Evolutionary conservation across 2,113 vertebrate species (phyloP), one percentile per base, ranked within the genome.

Genomic region (Procavia capensis): DNA sequence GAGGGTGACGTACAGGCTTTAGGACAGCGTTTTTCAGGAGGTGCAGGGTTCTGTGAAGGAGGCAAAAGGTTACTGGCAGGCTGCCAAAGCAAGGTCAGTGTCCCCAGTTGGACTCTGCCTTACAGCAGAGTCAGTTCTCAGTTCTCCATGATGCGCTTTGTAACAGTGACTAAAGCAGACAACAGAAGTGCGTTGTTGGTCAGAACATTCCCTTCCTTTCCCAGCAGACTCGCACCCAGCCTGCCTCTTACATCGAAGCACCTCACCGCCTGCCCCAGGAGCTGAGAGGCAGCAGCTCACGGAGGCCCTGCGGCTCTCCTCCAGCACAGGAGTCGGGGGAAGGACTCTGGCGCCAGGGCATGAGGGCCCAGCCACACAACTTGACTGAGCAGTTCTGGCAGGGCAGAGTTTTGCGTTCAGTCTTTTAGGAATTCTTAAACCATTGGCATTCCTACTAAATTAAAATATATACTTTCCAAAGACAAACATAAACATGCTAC

Each of bases 391-490:
- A 91, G 66, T 68, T 39, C 78, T 82, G 84, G 90, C 39, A 90
- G 54, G 14, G 47, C 25, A 24, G 78, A 80, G 20, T 92, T 59
- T 24, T 75, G 47, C 79, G 61, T 25, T 84, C 83, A 84, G 20
- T 34, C 9, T 88, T 88, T 90, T 34, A 70, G 17, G 13, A 85
- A 57, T 61, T 66, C 72, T 75, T 63, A 79, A 79, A 75, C 85
- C 68, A 90, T 31, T 91, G 50, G 68, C 75, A 86, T 41, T 90
- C 70, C 50, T 59, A 74, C 27, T 84, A 91, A 95, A 72, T 80
- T 94, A 91, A 96, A 96, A 95, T 70, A 75, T 31, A 64, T 61
- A n/a, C 34, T 79, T 96, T 96, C 74, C 85, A 76, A 94, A 96
- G 87, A 59, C 72, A 93, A 75, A 95, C 85, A 85, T 66, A 93